A percentile compares a stretch with the other conserved stretches of the same genome.
These are phyloP conservation scores for Synodontis membranacea DNA, from an alignment of 2,113 vertebrate species.

Conservation along the genomic window DNA sequence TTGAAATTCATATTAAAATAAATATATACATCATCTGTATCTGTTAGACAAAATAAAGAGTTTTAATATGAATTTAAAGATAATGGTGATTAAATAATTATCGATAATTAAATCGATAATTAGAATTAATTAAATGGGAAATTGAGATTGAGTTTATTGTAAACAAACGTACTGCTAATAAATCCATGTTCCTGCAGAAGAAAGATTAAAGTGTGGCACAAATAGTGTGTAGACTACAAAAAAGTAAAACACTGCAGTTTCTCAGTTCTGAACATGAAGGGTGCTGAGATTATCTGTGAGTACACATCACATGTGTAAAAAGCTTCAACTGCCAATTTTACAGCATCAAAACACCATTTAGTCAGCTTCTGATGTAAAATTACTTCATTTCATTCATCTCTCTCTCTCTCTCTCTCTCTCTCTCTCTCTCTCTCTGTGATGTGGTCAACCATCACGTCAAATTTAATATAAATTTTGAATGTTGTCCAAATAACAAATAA, in stretches of 20 bases:
- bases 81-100: background rate
- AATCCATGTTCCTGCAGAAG: background rate
- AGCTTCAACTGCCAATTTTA: conserved; percentile 39
- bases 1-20: background rate
- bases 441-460: too few species aligned
- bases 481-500: background rate
- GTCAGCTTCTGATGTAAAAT: conserved; percentile 54
- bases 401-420: background rate
- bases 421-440: background rate
- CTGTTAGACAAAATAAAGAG: background rate
- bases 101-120: background rate
- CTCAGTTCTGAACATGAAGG: background rate
- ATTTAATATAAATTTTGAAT: background rate
- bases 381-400: conserved; percentile 17
- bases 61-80: background rate
- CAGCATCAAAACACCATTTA: conserved; percentile 48
- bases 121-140: background rate
- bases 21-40: background rate
- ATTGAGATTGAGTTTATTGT: background rate
- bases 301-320: conserved; percentile 20
- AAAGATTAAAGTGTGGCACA: background rate
- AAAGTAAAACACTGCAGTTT: background rate
- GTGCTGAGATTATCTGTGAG: conserved; percentile 30
- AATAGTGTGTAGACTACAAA: background rate
- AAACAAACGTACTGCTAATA: background rate